Evolutionary conservation across 2,797 vertebrate genomes (phyloP), one percentile per base, ranked within the genome.

Genomic region (Ctenopoma multispine): DNA sequence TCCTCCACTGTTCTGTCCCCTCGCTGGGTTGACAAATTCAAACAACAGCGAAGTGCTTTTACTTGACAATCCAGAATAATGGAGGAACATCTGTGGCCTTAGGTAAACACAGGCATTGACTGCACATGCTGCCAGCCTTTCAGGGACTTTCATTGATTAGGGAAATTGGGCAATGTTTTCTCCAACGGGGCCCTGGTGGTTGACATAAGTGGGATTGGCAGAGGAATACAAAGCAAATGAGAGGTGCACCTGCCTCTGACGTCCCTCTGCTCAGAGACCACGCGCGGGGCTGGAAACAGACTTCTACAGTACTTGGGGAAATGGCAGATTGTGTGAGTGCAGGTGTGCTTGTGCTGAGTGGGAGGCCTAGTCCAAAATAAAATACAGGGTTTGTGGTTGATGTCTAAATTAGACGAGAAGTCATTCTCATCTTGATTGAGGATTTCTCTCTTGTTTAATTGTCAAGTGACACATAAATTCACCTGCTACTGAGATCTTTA

Each of bases 91-190:
- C 85, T 87, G 88, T 69, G 82, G 73, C 73, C 70, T 62, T 75
- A 44, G 58, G 82, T 82, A 88, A 88, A 89, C 82, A 78, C 79
- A 4, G 50, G 70, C 84, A 66, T 69, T 10, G 81, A 78, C 81
- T 77, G 70, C 65, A 46, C 21, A 1, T 27, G 49, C 51, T 7
- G 68, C 62, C 60, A 60, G 79, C 76, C 87, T 87, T 77, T 68
- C 36, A 77, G 87, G 77, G 85, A 77, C 78, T 75, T 82, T 74
- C 77, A 80, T 89, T 87, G 86, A 92, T 89, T 90, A 86, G 85
- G 84, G 85, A 88, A 87, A 92, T 89, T 70, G 77, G 82, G 73
- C 78, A 62, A n/a, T 76, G 79, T 83, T 88, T 90, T 87, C 85
- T 87, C 79, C 82, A 75, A 72, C 69, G 41, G 80, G 84, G 68